Conservation (phyloP, 2,113 vertebrate species). For the Holacanthus passer region DNA sequence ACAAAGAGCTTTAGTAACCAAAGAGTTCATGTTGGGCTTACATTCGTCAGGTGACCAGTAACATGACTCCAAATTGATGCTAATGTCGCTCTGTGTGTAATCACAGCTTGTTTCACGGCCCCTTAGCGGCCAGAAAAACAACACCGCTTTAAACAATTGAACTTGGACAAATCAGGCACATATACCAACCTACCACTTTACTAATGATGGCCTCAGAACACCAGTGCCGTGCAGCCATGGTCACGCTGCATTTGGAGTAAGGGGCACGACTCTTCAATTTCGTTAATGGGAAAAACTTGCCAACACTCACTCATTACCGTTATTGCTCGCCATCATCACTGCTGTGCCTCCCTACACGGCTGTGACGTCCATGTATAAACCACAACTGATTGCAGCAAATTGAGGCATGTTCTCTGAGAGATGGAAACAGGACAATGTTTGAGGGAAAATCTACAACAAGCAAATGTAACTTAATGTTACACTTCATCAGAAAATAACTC, state of each 20-base stretch:
- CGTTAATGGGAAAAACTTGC: conserved; percentile 24
- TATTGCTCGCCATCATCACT: conserved; percentile 21
- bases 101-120: background rate
- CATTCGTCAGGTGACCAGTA: background rate
- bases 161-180: conserved; percentile 3
- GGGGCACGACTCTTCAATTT: conserved; percentile 31
- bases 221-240: conserved; percentile 11
- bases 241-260: conserved; percentile 32
- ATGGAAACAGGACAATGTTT: conserved; percentile 25
- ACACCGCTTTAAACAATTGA: background rate
- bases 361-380: conserved; percentile 42
- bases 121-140: background rate
- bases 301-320: conserved; percentile 28
- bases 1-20: background rate
- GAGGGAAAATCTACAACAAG: background rate
- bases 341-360: conserved; percentile 2
- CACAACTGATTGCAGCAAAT: conserved; percentile 41
- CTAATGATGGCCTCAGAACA: background rate
- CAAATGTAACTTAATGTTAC: conserved; percentile 34
- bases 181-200: background rate
- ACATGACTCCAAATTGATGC: background rate
- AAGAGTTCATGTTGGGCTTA: background rate
- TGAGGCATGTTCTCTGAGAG: background rate
- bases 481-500: conserved; percentile 41
- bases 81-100: background rate